Conservation (phyloP, 2,888 invertebrate genomes). For the Cyrtodaria siliqua region DNA sequence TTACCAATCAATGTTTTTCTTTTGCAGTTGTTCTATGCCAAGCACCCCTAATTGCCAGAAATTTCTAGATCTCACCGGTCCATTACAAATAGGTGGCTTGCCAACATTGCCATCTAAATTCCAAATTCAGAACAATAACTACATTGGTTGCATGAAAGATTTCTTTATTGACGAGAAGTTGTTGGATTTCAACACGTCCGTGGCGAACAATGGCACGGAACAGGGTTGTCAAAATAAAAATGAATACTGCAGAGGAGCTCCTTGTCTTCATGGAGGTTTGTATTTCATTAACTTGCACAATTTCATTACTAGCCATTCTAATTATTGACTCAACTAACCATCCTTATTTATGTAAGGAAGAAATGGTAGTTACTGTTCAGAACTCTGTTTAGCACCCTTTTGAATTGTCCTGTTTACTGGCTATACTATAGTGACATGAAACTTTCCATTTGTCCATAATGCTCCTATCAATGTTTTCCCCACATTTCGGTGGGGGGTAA, state of each 20-base stretch:
- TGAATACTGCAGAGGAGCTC: constrained; percentile 93
- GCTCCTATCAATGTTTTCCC: too few relatives aligned
- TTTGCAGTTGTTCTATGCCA: constrained; percentile 2
- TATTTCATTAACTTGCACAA: neutral
- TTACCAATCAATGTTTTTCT: too few relatives aligned
- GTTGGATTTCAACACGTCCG: constrained; percentile 91
- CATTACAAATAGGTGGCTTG: constrained; percentile 96
- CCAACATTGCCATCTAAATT: constrained; percentile 87
- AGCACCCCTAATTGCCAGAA: constrained; percentile 87
- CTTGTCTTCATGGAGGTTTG: constrained; percentile 94
- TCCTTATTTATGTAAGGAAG: too few relatives aligned
- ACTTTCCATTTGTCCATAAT: too few relatives aligned
- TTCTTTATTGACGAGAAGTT: constrained; percentile 94
- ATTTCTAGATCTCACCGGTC: constrained; percentile 96
- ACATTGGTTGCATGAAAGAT: constrained; percentile 96
- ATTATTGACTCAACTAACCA: too few relatives aligned
- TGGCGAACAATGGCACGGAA: constrained; percentile 88
- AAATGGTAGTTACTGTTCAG: too few relatives aligned
- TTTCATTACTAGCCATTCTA: too few relatives aligned
- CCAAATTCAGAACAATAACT: constrained; percentile 88
- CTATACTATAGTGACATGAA: too few relatives aligned
- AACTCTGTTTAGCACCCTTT: too few relatives aligned
- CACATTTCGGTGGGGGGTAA: too few relatives aligned
- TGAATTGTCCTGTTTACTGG: too few relatives aligned
- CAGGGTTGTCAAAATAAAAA: constrained; percentile 95